Evolutionary conservation across 1,140 invertebrate genomes (phyloP), one percentile per base, ranked within the genome.

Genomic region (Araneus ventricosus): DNA sequence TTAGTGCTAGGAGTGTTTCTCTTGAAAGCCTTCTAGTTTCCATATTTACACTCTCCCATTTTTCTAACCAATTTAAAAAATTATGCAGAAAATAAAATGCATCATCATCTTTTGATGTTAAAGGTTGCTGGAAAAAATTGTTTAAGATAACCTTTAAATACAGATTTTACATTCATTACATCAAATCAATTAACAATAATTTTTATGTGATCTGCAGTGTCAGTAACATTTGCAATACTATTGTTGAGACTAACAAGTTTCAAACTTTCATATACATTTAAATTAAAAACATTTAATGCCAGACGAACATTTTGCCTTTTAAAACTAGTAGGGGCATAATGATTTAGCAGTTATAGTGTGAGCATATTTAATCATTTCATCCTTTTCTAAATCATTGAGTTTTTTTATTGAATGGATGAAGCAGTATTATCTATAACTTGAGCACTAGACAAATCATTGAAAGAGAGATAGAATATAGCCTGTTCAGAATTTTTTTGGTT

Each of bases 251-350:
- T 45, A 10, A 93, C 2, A 22, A 24, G 22, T 85, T 70, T 34
- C 7, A 94, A 37, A 34, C 75, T 92, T 82, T 92, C 57, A 39
- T 45, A 84, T 8, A 93, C 37, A 45, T 63, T 22, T 93, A 52
- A 63, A 67, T 85, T 94, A 88, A 94, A 93, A 80, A 94, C 59
- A 37, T 94, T 61, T 20, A 90, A 27, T 0, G 82, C 93, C 39
- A 93, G 82, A 20, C 94, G 89, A 6, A 93, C 94, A 90, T 94
- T 94, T 88, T 94, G 94, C 22, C 88, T 52, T 63, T 93, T 90
- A 57, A 94, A 30, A 37, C 59, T 90, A 30, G 57, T 70, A 6
- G 90, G n/a, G 86, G 57, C 8, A 82, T 4, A 94, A 27, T 20
- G 85, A 27, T 84, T 94, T 80, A 17, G 67, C 17, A 14, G 89